A percentile compares a stretch with the other conserved stretches of the same genome.
Conservation (phyloP, 2,113 vertebrate species). For the Sturnira hondurensis region DNA sequence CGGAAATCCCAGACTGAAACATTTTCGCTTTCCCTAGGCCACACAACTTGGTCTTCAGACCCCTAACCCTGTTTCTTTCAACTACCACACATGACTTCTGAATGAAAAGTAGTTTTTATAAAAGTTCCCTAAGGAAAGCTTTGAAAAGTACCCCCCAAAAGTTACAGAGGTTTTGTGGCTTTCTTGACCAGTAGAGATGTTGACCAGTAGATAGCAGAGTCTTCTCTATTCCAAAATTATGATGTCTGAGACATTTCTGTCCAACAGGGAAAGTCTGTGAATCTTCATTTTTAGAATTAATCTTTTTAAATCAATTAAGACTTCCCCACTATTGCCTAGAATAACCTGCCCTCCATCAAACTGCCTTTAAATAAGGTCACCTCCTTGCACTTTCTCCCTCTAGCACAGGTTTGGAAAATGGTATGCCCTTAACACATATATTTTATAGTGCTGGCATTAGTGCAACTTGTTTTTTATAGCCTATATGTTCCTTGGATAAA, state of each 20-base stretch:
- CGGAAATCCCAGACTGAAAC: not conserved
- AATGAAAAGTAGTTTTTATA: not conserved
- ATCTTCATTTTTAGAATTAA: conserved; percentile 8
- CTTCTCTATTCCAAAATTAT: not conserved
- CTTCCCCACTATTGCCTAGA: not conserved
- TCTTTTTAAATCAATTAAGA: conserved; percentile 15
- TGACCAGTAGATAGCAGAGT: conserved; percentile 28
- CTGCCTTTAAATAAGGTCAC: not conserved
- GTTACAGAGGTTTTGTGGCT: conserved; percentile 30
- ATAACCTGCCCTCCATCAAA: not conserved
- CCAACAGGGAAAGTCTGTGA: conserved; percentile 21
- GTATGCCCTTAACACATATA: not conserved
- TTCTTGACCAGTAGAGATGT: not conserved
- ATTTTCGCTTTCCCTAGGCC: not conserved
- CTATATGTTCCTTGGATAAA: conserved; percentile 66
- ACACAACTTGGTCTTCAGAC: not conserved
- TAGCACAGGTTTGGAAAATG: not conserved
- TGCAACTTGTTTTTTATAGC: conserved; percentile 54
- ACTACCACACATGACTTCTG: not conserved
- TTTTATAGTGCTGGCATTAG: conserved; percentile 37
- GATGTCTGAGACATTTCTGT: conserved; percentile 8
- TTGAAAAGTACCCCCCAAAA: not conserved
- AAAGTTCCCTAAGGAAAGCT: not conserved
- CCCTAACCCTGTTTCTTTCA: not conserved
- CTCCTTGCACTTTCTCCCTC: not conserved